Base-by-base conservation (phyloP, 2,797 vertebrate species). In the Menidia menidia region DNA sequence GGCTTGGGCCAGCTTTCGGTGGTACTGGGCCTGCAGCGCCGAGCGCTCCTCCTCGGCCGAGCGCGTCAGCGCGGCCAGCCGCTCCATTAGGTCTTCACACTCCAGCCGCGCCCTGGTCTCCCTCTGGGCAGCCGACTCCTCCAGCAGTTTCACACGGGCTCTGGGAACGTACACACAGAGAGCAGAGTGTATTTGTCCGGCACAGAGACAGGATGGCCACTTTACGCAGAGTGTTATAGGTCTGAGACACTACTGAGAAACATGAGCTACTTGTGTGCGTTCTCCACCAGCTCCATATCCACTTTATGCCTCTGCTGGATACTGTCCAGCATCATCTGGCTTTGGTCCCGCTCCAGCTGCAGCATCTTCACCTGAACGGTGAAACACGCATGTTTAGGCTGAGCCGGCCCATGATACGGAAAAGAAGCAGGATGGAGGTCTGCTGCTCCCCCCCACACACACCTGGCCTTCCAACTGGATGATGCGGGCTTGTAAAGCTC, bases 381-480 rank as follows among this genome's bases (percentile, higher is more conserved):
- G 67, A 80, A 44, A 84, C 14, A 47, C 0, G 4, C 6, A 11
- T 6, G 12, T 60, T 68, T 14, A 80, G 35, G 25, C 19, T 4
- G 39, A 1, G 11, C 1, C 64, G 16, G 18, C 32, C 16, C 31
- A 54, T 16, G 7, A 39, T 39, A 39, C 10, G 7, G 35, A 39
- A 4, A 39, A 4, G 3, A 39, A 39, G 35, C 35, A 39, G 7
- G 10, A 39, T 7, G 35, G 35, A 39, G 10, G 35, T 10, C 35
- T 39, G 10, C 10, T 10, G 35, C 35, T 39, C 35, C 35, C 35
- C 6, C 3, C 3, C 10, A 14, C 35, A 42, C 45, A 8, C 81
- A 98, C 97, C 95, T 96, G 95, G 77, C 92, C 91, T 85, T 97
- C 94, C 82, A 96, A 89, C 84, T 98, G 94, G 4, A 91, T 81